A percentile compares a stretch with the other conserved stretches of the same genome.
Evolutionary conservation across 2,888 invertebrate genomes (phyloP).

Genomic region (Heliconius ethilla): DNA sequence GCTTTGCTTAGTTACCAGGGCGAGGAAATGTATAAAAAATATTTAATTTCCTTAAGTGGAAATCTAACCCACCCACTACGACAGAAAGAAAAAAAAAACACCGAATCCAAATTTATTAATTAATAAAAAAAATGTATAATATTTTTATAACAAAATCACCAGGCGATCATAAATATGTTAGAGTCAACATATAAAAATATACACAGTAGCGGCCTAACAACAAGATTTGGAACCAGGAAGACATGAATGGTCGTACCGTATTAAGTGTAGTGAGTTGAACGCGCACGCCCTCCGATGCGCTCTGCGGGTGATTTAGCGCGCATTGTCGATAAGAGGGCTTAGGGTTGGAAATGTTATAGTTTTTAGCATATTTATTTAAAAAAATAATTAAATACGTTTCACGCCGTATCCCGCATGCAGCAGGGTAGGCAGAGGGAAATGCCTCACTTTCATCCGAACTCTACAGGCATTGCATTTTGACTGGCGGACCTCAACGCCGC

Average conservation of each 20-base stretch:
- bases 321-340: slow-evolving; percentile 59
- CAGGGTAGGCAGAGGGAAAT: no score
- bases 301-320: slow-evolving; percentile 76
- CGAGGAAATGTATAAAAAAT: no score
- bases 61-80: no score
- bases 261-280: slow-evolving; percentile 55
- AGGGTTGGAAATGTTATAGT: slow-evolving; percentile 58
- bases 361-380: slow-evolving; percentile 1
- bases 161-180: slow-evolving; percentile 35
- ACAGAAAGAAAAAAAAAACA: no score
- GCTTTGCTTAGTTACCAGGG: no score
- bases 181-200: slow-evolving; percentile 23
- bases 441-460: no score
- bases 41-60: no score
- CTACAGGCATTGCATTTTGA: no score
- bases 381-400: no score
- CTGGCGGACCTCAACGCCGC: no score
- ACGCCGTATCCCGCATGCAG: no score
- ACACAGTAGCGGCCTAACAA: slow-evolving; percentile 42
- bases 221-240: slow-evolving; percentile 54
- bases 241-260: slow-evolving; percentile 50
- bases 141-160: slow-evolving; percentile 35
- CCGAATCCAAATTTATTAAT: neutral
- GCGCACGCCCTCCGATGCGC: slow-evolving; percentile 53
- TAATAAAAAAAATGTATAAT: neutral